phyloP scores from a whole-genome alignment of 2,888 invertebrate genomes.

The Agrochola lychnidis region DNA sequence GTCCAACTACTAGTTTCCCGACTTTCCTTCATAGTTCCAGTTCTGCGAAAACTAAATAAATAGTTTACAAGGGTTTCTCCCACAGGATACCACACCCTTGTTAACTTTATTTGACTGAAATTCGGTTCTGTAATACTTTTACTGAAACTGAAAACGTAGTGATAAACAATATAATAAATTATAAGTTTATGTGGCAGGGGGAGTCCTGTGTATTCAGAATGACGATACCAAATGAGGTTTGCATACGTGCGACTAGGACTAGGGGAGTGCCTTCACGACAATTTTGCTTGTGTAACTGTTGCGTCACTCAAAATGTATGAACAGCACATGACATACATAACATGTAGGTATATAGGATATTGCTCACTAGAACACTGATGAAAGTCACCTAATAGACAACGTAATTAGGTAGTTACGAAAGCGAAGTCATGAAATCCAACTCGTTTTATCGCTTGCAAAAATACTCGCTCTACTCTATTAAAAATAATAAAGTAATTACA shows the following conservation, averaged over 20 bases:
- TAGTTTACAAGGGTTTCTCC: slow-evolving; percentile 79
- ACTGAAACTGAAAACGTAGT: slow-evolving; percentile 68
- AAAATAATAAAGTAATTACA: slow-evolving; percentile 34
- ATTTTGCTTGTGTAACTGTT: slow-evolving; percentile 45
- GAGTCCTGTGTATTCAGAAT: slow-evolving; percentile 39
- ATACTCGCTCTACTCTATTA: slow-evolving; percentile 11
- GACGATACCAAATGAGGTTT: slow-evolving; percentile 48
- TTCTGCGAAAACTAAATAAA: slow-evolving; percentile 77
- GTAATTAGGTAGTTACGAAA: slow-evolving; percentile 53
- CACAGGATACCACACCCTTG: slow-evolving; percentile 73
- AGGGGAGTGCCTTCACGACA: slow-evolving; percentile 45
- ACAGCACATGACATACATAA: slow-evolving; percentile 30
- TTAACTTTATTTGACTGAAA: slow-evolving; percentile 76
- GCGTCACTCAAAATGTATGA: slow-evolving; percentile 45
- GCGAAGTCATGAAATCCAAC: slow-evolving; percentile 43
- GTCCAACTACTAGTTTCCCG: slow-evolving; percentile 18
- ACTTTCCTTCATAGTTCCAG: slow-evolving; percentile 60
- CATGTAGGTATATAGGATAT: slow-evolving; percentile 49
- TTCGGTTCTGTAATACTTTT: slow-evolving; percentile 68
- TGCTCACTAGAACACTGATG: slow-evolving; percentile 43
- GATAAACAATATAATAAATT: slow-evolving; percentile 63
- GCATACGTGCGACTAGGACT: slow-evolving; percentile 17
- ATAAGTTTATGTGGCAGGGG: slow-evolving; percentile 24
- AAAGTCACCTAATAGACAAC: slow-evolving; percentile 47
- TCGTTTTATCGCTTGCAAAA: slow-evolving; percentile 46